Conservation (phyloP, 2,113 vertebrate species). For the Grammomys surdaster region DNA sequence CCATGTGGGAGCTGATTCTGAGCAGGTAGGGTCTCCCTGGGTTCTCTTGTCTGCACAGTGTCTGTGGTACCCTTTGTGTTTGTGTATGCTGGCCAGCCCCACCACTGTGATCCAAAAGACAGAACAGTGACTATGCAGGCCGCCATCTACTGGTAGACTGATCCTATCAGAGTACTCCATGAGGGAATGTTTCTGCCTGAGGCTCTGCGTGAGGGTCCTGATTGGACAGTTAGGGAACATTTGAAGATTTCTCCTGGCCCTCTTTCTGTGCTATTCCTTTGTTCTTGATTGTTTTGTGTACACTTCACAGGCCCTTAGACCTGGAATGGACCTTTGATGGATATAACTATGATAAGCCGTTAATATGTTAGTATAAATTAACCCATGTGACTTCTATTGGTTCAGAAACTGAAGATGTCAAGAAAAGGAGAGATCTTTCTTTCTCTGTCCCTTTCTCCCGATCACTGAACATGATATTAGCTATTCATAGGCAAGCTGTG, state of each 20-base stretch:
- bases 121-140: conserved; percentile 70
- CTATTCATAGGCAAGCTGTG: not conserved
- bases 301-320: not conserved
- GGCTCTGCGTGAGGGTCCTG: conserved; percentile 24
- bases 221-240: conserved; percentile 2
- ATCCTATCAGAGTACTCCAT: not conserved
- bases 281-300: not conserved
- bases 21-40: not conserved
- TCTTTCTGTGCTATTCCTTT: not conserved
- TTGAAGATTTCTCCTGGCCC: not conserved
- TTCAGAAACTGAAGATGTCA: conserved; percentile 32
- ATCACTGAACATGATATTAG: not conserved
- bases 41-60: not conserved
- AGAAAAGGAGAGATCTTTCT: not conserved
- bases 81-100: not conserved
- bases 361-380: conserved; percentile 70
- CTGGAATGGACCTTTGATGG: not conserved
- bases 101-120: not conserved
- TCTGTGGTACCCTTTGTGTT: not conserved
- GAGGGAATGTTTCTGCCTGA: not conserved
- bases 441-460: not conserved
- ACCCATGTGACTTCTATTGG: not conserved
- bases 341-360: conserved; percentile 1
- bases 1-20: not conserved
- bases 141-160: conserved; percentile 75